Base-by-base conservation (phyloP, 2,888 invertebrate genomes). In the Erebia epiphron region DNA sequence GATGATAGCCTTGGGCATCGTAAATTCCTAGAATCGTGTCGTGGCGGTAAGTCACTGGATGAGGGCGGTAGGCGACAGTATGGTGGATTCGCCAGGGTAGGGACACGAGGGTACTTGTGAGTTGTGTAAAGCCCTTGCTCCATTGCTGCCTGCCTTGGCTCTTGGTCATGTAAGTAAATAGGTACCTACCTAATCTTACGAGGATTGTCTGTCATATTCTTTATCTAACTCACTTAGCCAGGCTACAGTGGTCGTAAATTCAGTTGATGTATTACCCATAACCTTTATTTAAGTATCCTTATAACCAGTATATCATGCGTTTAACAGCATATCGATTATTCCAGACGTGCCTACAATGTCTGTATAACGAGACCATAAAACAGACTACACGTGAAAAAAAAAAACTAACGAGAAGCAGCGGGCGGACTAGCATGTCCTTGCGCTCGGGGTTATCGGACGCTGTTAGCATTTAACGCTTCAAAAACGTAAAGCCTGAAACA, bases 381-480 rank as follows among this genome's bases (percentile, higher is more conserved):
- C 68, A 64, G 56, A 61, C 64, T 65, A 60, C 21, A 57, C 70
- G 62, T 50, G 35, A 54, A 68, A 64, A 73, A 68, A 71, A 76
- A 76, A 72, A 75, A 67, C 49, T 68, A 72, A 75, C 75, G 71
- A 76, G 75, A 71, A 72, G 72, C 75, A 75, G 73, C 80, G 81
- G 82, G 80, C 85, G 81, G 82, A 79, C 89, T 86, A 88, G 86
- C 79, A 76, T 88, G 90, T 91, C 91, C 93, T 91, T 90, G 91
- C 78, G 82, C 72, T 74, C 83, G 90, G 89, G 93, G 92, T 93
- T 92, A 92, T 92, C 90, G 93, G 84, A 87, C 92, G 86, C 88
- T 83, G 86, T 84, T 92, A 92, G 86, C 93, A 93, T 93, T 92
- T 91, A 92, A 87, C 87, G 85, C 82, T 83, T 89, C 89, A 86